These are phyloP conservation scores for Melieria omissa DNA, from an alignment of 2,888 invertebrate genomes.

Conservation along the genomic window DNA sequence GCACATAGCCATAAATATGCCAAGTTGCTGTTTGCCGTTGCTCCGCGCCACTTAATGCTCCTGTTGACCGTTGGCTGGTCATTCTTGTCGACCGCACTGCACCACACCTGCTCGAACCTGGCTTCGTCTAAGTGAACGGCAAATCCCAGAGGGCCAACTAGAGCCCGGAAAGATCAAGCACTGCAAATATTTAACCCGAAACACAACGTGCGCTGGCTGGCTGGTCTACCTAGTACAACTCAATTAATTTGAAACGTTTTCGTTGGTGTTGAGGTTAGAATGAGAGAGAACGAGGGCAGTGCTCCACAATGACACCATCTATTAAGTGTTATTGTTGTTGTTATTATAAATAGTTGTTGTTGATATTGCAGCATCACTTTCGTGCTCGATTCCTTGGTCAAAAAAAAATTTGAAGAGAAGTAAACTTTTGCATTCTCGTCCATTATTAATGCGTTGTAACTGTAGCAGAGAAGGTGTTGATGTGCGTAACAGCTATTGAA, in stretches of 20 bases:
- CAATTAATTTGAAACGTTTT: slow-evolving; percentile 63
- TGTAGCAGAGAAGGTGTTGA: slow-evolving; percentile 12
- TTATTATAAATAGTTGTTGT: background rate
- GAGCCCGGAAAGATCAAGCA: slow-evolving; percentile 53
- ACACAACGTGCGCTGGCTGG: slow-evolving; percentile 12
- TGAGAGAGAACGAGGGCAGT: too few species aligned
- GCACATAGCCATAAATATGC: slow-evolving; percentile 63
- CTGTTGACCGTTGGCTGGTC: background rate
- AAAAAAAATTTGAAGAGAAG: slow-evolving; percentile 11
- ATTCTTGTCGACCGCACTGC: too few species aligned
- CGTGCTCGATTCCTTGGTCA: slow-evolving; percentile 13
- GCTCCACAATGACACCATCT: background rate
- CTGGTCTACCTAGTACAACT: slow-evolving; percentile 52
- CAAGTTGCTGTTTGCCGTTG: slow-evolving; percentile 43
- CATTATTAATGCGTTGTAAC: slow-evolving; percentile 19
- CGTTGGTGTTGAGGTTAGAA: background rate
- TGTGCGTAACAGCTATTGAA: background rate
- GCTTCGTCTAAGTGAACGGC: too few species aligned
- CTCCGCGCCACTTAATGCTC: slow-evolving; percentile 13
- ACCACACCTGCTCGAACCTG: too few species aligned
- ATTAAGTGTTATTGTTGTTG: slow-evolving; percentile 1
- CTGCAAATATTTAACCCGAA: slow-evolving; percentile 61
- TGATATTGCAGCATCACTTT: slow-evolving; percentile 23
- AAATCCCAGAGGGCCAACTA: slow-evolving; percentile 60
- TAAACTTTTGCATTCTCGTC: slow-evolving; percentile 11